A percentile compares a stretch with the other conserved stretches of the same genome.
phyloP scores from a whole-genome alignment of 2,113 vertebrate species.

The Pyrgilauda ruficollis region DNA sequence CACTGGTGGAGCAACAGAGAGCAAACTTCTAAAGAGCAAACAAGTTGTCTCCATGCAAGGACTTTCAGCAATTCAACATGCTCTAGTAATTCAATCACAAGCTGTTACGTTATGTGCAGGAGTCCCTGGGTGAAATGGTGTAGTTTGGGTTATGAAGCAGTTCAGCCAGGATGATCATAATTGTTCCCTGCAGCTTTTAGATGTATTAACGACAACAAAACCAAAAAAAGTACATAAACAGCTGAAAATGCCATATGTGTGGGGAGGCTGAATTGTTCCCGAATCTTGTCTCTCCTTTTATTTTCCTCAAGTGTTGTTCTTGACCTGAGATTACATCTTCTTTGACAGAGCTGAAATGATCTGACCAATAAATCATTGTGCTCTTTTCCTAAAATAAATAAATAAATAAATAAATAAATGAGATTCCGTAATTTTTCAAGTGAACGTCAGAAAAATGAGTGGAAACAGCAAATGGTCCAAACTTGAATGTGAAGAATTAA shows the following conservation, averaged over 20 bases:
- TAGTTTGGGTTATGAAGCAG: constrained; percentile 29
- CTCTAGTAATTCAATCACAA: constrained; percentile 53
- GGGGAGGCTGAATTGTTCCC: background rate
- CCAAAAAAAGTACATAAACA: background rate
- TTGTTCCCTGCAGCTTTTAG: constrained; percentile 31
- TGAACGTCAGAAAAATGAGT: background rate
- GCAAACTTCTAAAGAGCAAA: constrained; percentile 15
- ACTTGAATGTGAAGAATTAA: background rate
- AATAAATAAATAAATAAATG: background rate
- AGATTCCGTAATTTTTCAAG: background rate
- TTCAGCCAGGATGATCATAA: constrained; percentile 46
- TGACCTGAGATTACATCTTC: background rate
- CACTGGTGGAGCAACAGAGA: background rate
- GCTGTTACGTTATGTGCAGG: background rate
- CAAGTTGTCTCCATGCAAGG: background rate
- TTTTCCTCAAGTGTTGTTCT: background rate
- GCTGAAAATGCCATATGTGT: background rate
- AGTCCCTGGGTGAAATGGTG: constrained; percentile 43
- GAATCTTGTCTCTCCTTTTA: background rate
- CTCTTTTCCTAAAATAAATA: background rate
- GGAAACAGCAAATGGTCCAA: background rate
- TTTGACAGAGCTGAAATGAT: background rate
- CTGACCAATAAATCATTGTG: background rate
- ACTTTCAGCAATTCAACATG: constrained; percentile 42
- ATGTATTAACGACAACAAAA: background rate